Percentiles rank a stretch among this genome's conserved stretches.
Conservation (phyloP, 2,888 invertebrate species). For the Lepidonotus clava region DNA sequence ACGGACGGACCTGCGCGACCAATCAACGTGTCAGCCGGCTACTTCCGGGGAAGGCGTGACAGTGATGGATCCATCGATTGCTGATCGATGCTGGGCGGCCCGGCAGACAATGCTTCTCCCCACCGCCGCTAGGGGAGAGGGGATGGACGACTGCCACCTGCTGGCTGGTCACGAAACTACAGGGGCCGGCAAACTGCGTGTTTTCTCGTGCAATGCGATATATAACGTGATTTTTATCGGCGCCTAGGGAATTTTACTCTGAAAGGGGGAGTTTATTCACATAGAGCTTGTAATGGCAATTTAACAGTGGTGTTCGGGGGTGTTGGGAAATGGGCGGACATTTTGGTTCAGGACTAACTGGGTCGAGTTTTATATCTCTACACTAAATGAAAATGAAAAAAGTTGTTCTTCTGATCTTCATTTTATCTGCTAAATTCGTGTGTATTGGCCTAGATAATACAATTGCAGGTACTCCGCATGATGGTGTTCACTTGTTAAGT, state of each 20-base stretch:
- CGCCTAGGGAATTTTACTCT: not conserved
- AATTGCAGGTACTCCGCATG: too few relatives aligned
- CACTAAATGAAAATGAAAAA: too few relatives aligned
- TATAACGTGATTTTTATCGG: constrained; percentile 37
- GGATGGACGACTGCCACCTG: constrained; percentile 8
- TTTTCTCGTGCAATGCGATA: constrained; percentile 40
- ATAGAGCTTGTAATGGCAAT: not conserved
- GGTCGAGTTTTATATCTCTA: too few relatives aligned
- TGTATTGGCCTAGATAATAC: too few relatives aligned
- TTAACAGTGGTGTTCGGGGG: too few relatives aligned
- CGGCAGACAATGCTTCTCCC: constrained; percentile 9
- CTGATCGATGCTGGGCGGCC: constrained; percentile 4
- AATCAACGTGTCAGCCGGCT: constrained; percentile 41
- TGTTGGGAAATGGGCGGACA: too few relatives aligned
- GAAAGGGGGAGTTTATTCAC: not conserved
- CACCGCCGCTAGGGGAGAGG: not conserved
- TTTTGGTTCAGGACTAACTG: too few relatives aligned
- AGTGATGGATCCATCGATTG: constrained; percentile 53
- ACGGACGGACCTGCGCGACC: not conserved
- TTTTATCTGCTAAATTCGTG: too few relatives aligned
- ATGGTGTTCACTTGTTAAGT: too few relatives aligned
- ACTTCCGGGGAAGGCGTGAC: constrained; percentile 43
- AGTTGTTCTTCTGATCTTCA: too few relatives aligned
- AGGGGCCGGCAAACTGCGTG: not conserved
- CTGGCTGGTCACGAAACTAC: constrained; percentile 18